Percentiles rank a stretch among this genome's conserved stretches.
phyloP scores from a whole-genome alignment of 1,140 invertebrate species.

The Gryllus bimaculatus region DNA sequence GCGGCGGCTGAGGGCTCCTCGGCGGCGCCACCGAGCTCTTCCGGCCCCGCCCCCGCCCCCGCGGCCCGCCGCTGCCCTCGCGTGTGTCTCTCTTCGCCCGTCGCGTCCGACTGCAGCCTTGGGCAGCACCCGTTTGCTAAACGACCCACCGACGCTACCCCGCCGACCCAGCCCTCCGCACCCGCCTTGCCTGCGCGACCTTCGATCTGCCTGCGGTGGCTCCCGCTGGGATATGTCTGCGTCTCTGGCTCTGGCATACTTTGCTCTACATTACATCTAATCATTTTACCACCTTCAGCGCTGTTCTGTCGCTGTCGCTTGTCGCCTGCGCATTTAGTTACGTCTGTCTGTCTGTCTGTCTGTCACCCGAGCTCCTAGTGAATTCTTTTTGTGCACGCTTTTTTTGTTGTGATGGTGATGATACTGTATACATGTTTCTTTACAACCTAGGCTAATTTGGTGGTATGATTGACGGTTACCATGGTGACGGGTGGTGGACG shows the following conservation, averaged over 20 bases:
- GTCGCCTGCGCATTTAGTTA: background rate
- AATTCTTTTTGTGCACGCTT: slow-evolving; percentile 11
- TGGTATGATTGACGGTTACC: background rate
- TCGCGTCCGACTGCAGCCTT: background rate
- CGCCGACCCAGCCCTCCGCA: too few species aligned
- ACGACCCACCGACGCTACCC: background rate
- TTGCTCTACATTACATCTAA: slow-evolving; percentile 12
- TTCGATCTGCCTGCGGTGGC: slow-evolving; percentile 28
- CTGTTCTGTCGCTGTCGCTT: slow-evolving; percentile 6
- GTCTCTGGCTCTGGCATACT: background rate
- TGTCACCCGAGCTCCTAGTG: slow-evolving; percentile 5
- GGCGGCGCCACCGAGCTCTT: too few species aligned
- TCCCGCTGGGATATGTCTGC: background rate
- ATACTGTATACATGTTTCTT: background rate
- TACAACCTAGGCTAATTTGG: background rate
- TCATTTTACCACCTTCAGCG: slow-evolving; percentile 20
- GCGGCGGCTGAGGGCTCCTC: too few species aligned
- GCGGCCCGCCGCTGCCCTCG: too few species aligned
- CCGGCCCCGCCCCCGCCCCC: too few species aligned
- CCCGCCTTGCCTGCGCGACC: slow-evolving; percentile 26
- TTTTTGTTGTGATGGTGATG: background rate
- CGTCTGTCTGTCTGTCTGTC: slow-evolving; percentile 12
- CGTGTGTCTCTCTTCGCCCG: background rate
- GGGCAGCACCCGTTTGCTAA: background rate
- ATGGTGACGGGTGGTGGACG: background rate